phyloP scores from a whole-genome alignment of 1,140 invertebrate genomes.

The Caerostris darwini region DNA sequence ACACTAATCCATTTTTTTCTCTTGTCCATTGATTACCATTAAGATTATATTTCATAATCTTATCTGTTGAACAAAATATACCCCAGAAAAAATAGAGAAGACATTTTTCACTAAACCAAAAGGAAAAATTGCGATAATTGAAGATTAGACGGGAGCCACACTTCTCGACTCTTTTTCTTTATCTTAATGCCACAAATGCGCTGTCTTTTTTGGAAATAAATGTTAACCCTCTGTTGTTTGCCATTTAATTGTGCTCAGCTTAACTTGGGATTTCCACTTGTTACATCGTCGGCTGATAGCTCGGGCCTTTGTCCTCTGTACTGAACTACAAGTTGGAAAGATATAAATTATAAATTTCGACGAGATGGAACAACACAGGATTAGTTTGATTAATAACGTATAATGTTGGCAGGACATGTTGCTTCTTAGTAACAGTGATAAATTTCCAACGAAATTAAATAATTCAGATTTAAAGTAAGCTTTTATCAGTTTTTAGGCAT shows the following conservation, averaged over 20 bases:
- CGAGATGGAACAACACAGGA: background rate
- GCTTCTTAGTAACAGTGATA: background rate
- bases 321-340: background rate
- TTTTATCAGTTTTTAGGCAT: too few species aligned
- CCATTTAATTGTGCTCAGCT: slow-evolving; percentile 51
- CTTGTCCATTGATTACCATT: background rate
- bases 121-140: background rate
- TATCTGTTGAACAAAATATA: background rate
- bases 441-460: background rate
- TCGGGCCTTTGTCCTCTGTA: slow-evolving; percentile 44
- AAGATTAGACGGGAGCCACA: slow-evolving; percentile 65
- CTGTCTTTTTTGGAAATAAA: slow-evolving; percentile 26
- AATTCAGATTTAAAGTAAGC: too few species aligned
- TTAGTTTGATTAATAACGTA: background rate
- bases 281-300: background rate
- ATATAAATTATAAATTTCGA: background rate
- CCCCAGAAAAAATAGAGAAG: background rate
- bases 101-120: background rate
- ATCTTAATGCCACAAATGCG: slow-evolving; percentile 61
- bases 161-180: slow-evolving; percentile 55
- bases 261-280: slow-evolving; percentile 49
- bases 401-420: background rate
- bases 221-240: slow-evolving; percentile 14
- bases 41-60: background rate
- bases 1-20: background rate